Evolutionary conservation across 2,888 invertebrate genomes (phyloP), one percentile per base, ranked within the genome.

Genomic region (Caenorhabditis uteleia): DNA sequence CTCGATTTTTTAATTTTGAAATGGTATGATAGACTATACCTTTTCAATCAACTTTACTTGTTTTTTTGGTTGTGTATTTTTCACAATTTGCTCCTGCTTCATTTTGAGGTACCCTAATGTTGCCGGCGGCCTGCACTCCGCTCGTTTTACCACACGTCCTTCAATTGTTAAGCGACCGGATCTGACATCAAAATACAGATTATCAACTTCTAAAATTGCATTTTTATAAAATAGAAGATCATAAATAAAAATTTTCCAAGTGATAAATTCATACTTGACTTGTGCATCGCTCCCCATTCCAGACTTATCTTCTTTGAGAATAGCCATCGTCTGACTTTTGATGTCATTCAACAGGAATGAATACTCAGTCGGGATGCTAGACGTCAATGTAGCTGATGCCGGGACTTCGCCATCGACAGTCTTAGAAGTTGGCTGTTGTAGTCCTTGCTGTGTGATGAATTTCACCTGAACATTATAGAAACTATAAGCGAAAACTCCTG

Each of bases 121-220:
- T 18, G 68, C 70, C 4, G 75, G 77, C 7, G 83, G 83, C 8
- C 75, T 72, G 51, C 79, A 79, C 43, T 82, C 82, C 3, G 82
- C 82, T 42, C 74, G 65, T 49, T 78, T 78, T 10, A 78, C 76
- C 5, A 82, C 74, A 48, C 77, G 48, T 33, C 81, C 81, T 38
- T 79, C 77, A n/a, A 81, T 45, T 10, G 73, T 34, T 21, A 81
- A 55, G 39, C 61, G 70, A 21, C 81, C 81, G 2, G 81, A 72
- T n/a, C 71, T 70, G 5, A 56, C 60, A 45, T 23, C 12, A 7
- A 14, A 5, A 38, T 18, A 10, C 20, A 18, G 20, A 54, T 42
- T 60, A 68, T 21, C 81, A 81, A 2, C 78, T 72, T 16, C 71
- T 68, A 25, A 42, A 42, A 20, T 25, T 42, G 5, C n/a, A 16